Base-by-base conservation (phyloP, 1,140 invertebrate genomes). In the Bradynema listronoti region DNA sequence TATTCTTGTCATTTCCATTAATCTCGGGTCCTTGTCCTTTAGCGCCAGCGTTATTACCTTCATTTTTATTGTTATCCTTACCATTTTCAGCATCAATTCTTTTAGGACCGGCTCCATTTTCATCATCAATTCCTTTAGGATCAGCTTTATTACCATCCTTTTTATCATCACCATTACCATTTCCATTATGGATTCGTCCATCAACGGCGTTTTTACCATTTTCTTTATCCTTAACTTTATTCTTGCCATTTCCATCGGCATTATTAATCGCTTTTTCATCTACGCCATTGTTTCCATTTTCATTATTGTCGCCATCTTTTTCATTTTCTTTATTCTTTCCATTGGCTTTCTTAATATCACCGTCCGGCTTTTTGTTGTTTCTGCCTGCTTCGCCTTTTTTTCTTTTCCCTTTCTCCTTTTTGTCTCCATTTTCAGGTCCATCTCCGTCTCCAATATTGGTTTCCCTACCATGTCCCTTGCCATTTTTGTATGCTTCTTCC, bases 351-450 rank as follows among this genome's bases (percentile, higher is more conserved):
- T 6, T 49, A 50, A 24, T 19, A 9, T 39, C 50, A 30, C 16
- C 61, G 29, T 41, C 33, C 7, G 36, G 36, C 11, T 16, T 25
- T 63, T 61, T 33, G 14, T 58, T 58, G 4, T n/a, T 62, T 16
- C 60, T 25, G 52, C 29, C 57, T 1, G 61, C 32, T 16, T 19
- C 58, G 6, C 58, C 55, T 14, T 41, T 62, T 5, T 60, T 65
- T 39, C 19, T 19, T 39, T 39, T 19, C 2, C 7, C 58, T 1
- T 4, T 11, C 22, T 34, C 58, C 56, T 63, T 32, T 9, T 32
- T 36, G 56, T 56, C 57, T 14, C 1, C 29, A 9, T 58, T 61
- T 14, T 25, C 56, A 61, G 1, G 58, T 29, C 30, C 56, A 36
- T 63, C 25, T 27, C 39, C 56, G 22, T n/a, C 19, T 19, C 16